Evolutionary conservation across 2,797 vertebrate species (phyloP).

Genomic region (Cossypha dichroa): DNA sequence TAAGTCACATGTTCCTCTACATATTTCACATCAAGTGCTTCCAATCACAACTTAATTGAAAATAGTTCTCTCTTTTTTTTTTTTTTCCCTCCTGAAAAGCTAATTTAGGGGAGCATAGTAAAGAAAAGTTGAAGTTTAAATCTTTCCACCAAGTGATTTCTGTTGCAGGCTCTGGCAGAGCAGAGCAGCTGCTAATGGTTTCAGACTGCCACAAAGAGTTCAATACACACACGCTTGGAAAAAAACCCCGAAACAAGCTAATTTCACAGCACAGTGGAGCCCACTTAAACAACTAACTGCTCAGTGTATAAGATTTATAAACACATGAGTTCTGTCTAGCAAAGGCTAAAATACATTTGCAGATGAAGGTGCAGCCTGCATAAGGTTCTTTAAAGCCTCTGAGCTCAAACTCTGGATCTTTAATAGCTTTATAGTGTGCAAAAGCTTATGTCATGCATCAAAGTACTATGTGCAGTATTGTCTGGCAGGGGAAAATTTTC

Average conservation of each 20-base stretch:
- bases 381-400: neutral
- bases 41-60: neutral
- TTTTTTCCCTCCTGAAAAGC: neutral
- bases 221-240: conserved; percentile 31
- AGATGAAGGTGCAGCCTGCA: neutral
- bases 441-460: neutral
- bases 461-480: neutral
- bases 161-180: conserved; percentile 25
- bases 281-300: conserved; percentile 61
- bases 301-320: conserved; percentile 48
- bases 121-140: neutral
- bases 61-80: neutral
- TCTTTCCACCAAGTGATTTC: conserved; percentile 20
- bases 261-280: conserved; percentile 67
- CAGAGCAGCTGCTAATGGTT: conserved; percentile 48
- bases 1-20: neutral
- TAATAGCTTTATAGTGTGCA: neutral
- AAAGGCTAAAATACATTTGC: neutral
- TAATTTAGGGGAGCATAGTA: neutral
- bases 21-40: neutral
- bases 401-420: neutral
- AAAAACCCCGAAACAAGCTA: conserved; percentile 62
- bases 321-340: conserved; percentile 15
- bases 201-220: conserved; percentile 61
- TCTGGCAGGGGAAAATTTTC: neutral